phyloP scores from a whole-genome alignment of 2,888 invertebrate genomes.

The Acrocera orbiculus region DNA sequence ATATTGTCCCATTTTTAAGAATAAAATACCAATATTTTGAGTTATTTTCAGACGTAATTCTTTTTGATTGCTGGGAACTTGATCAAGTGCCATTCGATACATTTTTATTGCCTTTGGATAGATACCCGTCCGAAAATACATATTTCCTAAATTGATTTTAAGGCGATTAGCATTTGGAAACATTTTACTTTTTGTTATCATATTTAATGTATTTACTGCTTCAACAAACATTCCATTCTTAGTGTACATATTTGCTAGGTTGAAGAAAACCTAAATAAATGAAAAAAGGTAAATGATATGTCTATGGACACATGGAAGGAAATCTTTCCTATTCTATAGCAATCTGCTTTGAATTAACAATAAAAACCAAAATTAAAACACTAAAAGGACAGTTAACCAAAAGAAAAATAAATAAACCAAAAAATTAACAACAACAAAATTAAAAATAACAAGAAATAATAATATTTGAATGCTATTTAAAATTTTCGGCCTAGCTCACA shows the following conservation, averaged over 20 bases:
- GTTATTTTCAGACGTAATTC: slow-evolving; percentile 88
- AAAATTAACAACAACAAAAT: too few species aligned
- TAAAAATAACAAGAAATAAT: too few species aligned
- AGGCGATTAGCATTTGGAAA: slow-evolving; percentile 85
- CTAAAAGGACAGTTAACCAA: too few species aligned
- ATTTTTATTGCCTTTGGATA: slow-evolving; percentile 91
- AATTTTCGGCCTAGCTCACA: too few species aligned
- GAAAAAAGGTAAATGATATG: slow-evolving; percentile 46
- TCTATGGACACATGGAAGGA: too few species aligned
- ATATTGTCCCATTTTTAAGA: slow-evolving; percentile 91
- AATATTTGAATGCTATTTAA: background rate
- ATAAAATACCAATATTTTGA: slow-evolving; percentile 83
- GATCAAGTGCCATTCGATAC: slow-evolving; percentile 97
- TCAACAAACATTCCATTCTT: slow-evolving; percentile 90
- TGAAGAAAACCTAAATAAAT: slow-evolving; percentile 66
- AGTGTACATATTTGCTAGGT: slow-evolving; percentile 87
- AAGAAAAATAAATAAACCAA: too few species aligned
- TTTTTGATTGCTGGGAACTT: slow-evolving; percentile 83
- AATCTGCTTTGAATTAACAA: too few species aligned
- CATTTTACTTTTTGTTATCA: slow-evolving; percentile 83
- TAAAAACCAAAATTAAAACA: too few species aligned
- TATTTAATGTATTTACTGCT: slow-evolving; percentile 87
- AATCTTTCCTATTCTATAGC: too few species aligned
- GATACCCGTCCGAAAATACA: slow-evolving; percentile 85
- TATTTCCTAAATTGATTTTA: slow-evolving; percentile 97